A percentile compares a stretch with the other conserved stretches of the same genome.
Conservation (phyloP, 2,797 vertebrate genomes). For the Notolabrus celidotus region DNA sequence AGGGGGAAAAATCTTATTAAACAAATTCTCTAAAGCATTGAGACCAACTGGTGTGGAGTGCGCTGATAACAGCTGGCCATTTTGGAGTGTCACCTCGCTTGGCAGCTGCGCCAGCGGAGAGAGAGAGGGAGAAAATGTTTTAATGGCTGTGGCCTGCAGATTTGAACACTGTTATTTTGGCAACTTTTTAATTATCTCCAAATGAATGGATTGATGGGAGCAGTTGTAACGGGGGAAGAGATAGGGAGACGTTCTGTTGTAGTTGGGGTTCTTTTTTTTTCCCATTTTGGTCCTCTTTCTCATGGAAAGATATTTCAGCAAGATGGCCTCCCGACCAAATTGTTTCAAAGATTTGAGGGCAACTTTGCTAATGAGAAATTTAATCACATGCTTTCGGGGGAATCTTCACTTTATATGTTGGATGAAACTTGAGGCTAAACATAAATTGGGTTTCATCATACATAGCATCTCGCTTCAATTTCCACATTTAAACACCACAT, state of each 20-base stretch:
- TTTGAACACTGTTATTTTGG: constrained; percentile 78
- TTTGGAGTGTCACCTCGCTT: constrained; percentile 82
- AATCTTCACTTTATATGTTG: constrained; percentile 4
- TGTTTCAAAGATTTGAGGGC: constrained; percentile 57
- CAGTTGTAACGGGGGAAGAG: constrained; percentile 46
- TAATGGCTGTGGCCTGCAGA: constrained; percentile 74
- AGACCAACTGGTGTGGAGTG: constrained; percentile 85
- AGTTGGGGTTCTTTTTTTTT: constrained; percentile 15
- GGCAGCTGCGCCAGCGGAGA: constrained; percentile 66
- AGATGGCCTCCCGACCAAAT: constrained; percentile 64
- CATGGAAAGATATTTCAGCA: constrained; percentile 51
- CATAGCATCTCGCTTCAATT: not conserved
- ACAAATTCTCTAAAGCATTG: constrained; percentile 83
- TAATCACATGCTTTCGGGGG: constrained; percentile 33
- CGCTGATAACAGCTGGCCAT: constrained; percentile 86
- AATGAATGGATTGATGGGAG: constrained; percentile 80
- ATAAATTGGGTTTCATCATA: constrained; percentile 11
- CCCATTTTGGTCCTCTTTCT: constrained; percentile 32
- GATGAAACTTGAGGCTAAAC: constrained; percentile 18
- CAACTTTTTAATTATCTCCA: constrained; percentile 83
- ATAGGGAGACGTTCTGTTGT: constrained; percentile 58
- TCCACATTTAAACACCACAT: not conserved
- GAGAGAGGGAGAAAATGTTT: constrained; percentile 64
- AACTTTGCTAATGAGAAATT: constrained; percentile 62
- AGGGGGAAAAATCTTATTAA: constrained; percentile 79